These are phyloP conservation scores for Neolamprologus toae DNA, from an alignment of 2,113 vertebrate genomes.

Conservation along the genomic window DNA sequence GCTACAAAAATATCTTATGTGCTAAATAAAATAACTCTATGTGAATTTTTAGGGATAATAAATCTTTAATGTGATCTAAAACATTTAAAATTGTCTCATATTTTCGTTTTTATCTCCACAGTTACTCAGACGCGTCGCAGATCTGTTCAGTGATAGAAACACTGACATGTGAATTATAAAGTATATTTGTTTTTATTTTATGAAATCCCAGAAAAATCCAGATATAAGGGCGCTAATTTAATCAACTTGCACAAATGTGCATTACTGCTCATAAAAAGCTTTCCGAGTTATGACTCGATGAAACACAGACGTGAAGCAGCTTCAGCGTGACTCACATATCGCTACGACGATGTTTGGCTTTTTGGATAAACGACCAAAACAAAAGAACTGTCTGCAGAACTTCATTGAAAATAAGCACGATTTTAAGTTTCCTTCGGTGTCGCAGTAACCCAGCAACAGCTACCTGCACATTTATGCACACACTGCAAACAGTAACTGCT, in stretches of 20 bases:
- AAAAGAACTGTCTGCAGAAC: background rate
- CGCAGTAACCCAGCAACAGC: background rate
- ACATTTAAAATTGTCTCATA: background rate
- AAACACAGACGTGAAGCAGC: background rate
- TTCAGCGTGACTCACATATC: background rate
- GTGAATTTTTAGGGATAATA: too few relatives aligned
- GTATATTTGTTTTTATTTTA: background rate
- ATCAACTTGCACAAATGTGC: background rate
- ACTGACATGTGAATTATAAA: background rate
- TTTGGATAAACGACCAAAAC: background rate
- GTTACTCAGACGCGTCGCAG: background rate
- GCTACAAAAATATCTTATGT: background rate
- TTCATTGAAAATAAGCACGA: background rate
- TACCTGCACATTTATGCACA: background rate
- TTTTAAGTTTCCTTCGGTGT: background rate
- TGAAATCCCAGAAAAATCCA: background rate
- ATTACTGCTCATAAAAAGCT: background rate
- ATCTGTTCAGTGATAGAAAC: background rate
- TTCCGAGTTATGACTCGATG: fast-evolving
- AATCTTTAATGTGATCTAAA: background rate
- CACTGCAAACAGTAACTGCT: background rate
- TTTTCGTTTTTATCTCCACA: fast-evolving
- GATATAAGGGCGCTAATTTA: background rate
- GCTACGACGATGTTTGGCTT: fast-evolving
- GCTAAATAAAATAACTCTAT: too few relatives aligned